phyloP scores from a whole-genome alignment of 1,140 invertebrate species.

The Pissodes strobi region DNA sequence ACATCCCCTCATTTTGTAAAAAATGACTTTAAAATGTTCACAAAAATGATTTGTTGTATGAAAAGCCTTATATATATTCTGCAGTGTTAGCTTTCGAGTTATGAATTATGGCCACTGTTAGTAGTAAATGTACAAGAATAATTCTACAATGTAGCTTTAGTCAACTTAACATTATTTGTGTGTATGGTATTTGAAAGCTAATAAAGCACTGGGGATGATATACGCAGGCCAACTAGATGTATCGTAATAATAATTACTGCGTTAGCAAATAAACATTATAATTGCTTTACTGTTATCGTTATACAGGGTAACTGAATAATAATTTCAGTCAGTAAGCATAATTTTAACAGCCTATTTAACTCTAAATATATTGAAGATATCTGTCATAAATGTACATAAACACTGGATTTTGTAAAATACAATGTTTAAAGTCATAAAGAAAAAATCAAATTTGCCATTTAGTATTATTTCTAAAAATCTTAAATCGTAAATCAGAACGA shows the following conservation, averaged over 20 bases:
- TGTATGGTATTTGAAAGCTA: constrained; percentile 29
- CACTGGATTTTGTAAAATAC: too few relatives aligned
- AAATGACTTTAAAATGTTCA: background rate
- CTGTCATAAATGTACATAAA: too few relatives aligned
- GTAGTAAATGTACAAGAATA: constrained; percentile 9
- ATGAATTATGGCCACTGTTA: constrained; percentile 3
- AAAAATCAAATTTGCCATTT: too few relatives aligned
- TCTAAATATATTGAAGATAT: too few relatives aligned
- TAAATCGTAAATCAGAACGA: too few relatives aligned
- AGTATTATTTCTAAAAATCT: too few relatives aligned
- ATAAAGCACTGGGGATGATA: constrained; percentile 23
- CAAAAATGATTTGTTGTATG: background rate
- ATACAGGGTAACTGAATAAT: background rate
- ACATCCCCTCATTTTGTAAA: background rate
- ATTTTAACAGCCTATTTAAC: too few relatives aligned
- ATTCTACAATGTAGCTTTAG: constrained; percentile 23
- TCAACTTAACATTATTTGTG: constrained; percentile 24
- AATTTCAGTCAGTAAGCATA: too few relatives aligned
- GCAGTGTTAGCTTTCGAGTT: constrained; percentile 2
- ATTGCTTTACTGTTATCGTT: background rate
- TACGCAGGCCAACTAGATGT: constrained; percentile 14
- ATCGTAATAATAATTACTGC: constrained; percentile 8
- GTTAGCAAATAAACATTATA: constrained; percentile 9
- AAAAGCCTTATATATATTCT: background rate
- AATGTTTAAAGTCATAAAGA: too few relatives aligned